A percentile compares a stretch with the other conserved stretches of the same genome.
Conservation (phyloP, 2,113 vertebrate species). For the Puma concolor region DNA sequence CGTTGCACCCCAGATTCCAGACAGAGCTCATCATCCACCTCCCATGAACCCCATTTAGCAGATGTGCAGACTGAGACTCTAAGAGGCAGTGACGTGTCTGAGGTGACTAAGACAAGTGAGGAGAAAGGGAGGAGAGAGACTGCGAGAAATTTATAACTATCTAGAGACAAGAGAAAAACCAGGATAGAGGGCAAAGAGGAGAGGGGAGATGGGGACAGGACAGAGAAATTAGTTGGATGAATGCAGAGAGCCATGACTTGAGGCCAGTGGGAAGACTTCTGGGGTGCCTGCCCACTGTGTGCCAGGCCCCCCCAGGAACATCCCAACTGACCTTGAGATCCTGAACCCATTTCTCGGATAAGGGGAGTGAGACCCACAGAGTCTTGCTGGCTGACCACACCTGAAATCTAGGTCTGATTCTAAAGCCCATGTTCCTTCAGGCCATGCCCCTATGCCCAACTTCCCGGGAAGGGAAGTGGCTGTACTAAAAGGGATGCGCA, state of each 20-base stretch:
- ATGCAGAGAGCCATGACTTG: background rate
- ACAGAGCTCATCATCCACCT: background rate
- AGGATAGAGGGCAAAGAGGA: background rate
- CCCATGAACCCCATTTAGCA: background rate
- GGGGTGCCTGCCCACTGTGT: background rate
- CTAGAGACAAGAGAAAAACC: background rate
- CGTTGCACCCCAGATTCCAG: background rate
- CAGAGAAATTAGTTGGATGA: background rate
- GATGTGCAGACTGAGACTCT: background rate
- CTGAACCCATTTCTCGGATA: slow-evolving; percentile 12
- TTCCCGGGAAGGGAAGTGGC: slow-evolving; percentile 29
- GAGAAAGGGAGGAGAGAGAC: background rate
- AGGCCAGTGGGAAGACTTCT: background rate
- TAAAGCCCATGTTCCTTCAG: background rate
- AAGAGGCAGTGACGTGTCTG: background rate
- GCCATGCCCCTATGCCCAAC: background rate
- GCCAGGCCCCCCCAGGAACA: background rate
- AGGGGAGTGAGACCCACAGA: background rate
- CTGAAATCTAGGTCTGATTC: background rate
- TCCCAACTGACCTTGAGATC: background rate
- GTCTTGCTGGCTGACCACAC: background rate
- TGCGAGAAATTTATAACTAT: background rate
- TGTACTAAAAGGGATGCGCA: background rate
- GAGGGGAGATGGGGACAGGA: background rate
- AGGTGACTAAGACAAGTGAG: background rate